phyloP scores from a whole-genome alignment of 2,888 invertebrate species.

The Thereva unica region DNA sequence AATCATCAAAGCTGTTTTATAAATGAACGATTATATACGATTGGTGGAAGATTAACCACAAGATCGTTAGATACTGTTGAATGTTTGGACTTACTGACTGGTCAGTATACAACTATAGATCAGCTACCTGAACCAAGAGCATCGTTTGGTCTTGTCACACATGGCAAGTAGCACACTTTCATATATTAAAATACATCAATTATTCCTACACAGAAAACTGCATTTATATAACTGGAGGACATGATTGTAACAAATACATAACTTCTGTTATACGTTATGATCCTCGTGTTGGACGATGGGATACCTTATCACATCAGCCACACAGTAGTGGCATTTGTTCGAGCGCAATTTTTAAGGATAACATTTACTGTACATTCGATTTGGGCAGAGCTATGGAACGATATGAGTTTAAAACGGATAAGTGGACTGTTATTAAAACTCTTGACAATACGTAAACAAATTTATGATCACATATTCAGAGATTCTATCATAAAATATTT shows the following conservation, averaged over 20 bases:
- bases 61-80: slow-evolving; percentile 38
- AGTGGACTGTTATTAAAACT: slow-evolving; percentile 41
- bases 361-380: slow-evolving; percentile 41
- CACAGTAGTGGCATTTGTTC: slow-evolving; percentile 37
- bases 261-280: slow-evolving; percentile 40
- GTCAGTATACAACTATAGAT: slow-evolving; percentile 15
- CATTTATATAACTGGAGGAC: slow-evolving; percentile 41
- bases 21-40: slow-evolving; percentile 36
- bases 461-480: not conserved
- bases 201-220: slow-evolving; percentile 9
- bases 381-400: slow-evolving; percentile 37
- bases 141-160: slow-evolving; percentile 38
- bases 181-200: not conserved
- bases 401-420: slow-evolving; percentile 40
- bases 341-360: slow-evolving; percentile 38
- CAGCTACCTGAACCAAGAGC: slow-evolving; percentile 37
- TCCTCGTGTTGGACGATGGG: slow-evolving; percentile 41
- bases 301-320: slow-evolving; percentile 27
- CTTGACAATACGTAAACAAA: slow-evolving; percentile 37
- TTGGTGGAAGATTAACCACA: slow-evolving; percentile 40
- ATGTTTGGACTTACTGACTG: slow-evolving; percentile 38
- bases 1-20: slow-evolving; percentile 41
- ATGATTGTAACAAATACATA: slow-evolving; percentile 31
- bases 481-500: not conserved
- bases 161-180: slow-evolving; percentile 25